Conservation (phyloP, 1,140 invertebrate genomes). For the Drosophila mayri region DNA sequence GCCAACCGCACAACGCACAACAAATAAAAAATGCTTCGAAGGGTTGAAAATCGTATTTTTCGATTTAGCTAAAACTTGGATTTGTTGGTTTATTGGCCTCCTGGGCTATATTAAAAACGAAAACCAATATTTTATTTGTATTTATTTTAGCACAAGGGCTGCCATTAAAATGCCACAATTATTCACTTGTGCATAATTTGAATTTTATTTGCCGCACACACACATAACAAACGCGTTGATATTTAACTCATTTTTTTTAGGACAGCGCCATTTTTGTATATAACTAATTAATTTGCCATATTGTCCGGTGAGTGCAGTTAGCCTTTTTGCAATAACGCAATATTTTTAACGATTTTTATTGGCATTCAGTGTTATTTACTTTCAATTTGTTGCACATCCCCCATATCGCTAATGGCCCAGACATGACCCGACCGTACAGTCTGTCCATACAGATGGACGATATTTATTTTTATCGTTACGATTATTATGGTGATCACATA, state of each 20-base stretch:
- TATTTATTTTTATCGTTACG: constrained; percentile 71
- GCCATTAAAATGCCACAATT: constrained; percentile 76
- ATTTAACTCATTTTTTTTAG: constrained; percentile 46
- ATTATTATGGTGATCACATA: constrained; percentile 77
- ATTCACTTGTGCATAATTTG: constrained; percentile 83
- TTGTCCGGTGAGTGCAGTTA: constrained; percentile 62
- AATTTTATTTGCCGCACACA: constrained; percentile 62
- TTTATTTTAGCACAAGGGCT: constrained; percentile 43
- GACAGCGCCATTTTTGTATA: constrained; percentile 67
- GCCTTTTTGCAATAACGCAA: constrained; percentile 60
- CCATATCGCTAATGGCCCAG: constrained; percentile 68
- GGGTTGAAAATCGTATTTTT: constrained; percentile 15
- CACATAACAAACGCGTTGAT: constrained; percentile 17
- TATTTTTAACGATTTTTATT: constrained; percentile 42
- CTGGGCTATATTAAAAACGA: constrained; percentile 76
- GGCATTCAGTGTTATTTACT: constrained; percentile 61
- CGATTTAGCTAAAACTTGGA: constrained; percentile 42
- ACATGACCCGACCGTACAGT: constrained; percentile 56
- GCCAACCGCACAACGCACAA: constrained; percentile 38
- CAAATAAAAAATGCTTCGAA: constrained; percentile 9
- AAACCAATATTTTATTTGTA: constrained; percentile 51
- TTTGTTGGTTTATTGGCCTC: constrained; percentile 72
- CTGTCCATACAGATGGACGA: constrained; percentile 27
- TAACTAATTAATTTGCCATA: constrained; percentile 83
- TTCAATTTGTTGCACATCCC: constrained; percentile 77